phyloP scores from a whole-genome alignment of 2,797 vertebrate genomes.

The Natrix natrix region DNA sequence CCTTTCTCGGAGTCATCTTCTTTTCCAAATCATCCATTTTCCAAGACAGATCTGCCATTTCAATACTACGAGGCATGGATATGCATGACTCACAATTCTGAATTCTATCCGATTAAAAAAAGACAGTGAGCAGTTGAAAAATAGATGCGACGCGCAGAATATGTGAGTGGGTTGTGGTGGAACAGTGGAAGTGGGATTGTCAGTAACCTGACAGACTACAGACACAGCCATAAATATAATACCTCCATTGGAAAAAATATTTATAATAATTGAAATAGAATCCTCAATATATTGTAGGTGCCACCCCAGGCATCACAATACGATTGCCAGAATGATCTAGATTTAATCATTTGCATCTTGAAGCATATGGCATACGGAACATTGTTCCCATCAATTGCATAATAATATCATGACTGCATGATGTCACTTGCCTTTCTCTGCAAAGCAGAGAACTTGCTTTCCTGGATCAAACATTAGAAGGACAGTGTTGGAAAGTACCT shows the following conservation, averaged over 20 bases:
- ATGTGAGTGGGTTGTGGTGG: not conserved
- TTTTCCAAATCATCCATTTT: too few relatives aligned
- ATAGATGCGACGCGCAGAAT: not conserved
- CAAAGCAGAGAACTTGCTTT: not conserved
- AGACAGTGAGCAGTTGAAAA: not conserved
- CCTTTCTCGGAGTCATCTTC: too few relatives aligned
- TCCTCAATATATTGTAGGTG: not conserved
- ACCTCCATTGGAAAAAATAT: not conserved
- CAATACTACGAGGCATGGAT: not conserved
- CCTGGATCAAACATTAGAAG: not conserved
- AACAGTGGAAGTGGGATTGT: not conserved
- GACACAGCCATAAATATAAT: not conserved
- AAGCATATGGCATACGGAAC: not conserved
- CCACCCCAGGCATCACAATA: not conserved
- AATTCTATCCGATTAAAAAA: not conserved
- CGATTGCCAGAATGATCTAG: not conserved
- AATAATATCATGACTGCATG: not conserved
- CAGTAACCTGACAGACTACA: not conserved
- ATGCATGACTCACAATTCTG: not conserved
- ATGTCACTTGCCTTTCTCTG: not conserved
- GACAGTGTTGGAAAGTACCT: too few relatives aligned
- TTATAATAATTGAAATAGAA: not conserved
- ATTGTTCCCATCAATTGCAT: not conserved
- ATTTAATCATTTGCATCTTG: not conserved
- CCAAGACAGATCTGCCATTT: not conserved